A percentile compares a stretch with the other conserved stretches of the same genome.
These are phyloP conservation scores for Caenorhabditis sinica DNA, from an alignment of 2,888 invertebrate species.

Conservation along the genomic window DNA sequence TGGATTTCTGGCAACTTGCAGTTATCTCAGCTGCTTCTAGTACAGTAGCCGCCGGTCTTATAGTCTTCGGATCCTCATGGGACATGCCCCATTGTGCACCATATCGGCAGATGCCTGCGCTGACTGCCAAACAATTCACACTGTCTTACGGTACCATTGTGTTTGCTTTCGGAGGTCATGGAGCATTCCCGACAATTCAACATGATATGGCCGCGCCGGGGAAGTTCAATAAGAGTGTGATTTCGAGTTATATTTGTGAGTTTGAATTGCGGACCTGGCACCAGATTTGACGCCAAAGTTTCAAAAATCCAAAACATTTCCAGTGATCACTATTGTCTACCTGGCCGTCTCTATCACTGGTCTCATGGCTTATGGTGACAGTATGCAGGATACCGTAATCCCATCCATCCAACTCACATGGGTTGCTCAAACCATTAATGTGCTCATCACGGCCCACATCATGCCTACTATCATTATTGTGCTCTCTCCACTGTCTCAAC, in stretches of 20 bases:
- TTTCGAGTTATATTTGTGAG: constrained; percentile 68
- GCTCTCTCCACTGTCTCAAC: constrained; percentile 71
- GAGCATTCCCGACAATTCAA: constrained; percentile 91
- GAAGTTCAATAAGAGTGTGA: constrained; percentile 69
- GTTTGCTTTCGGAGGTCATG: constrained; percentile 86
- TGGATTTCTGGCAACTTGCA: constrained; percentile 72
- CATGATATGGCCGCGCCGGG: constrained; percentile 90
- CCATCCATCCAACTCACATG: constrained; percentile 72
- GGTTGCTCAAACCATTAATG: constrained; percentile 71
- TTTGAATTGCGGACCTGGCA: too few species aligned
- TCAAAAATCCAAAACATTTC: constrained; percentile 11
- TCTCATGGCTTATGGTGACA: constrained; percentile 71
- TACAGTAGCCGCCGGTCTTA: constrained; percentile 59
- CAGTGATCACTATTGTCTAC: constrained; percentile 72
- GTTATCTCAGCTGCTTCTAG: constrained; percentile 62
- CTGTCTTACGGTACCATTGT: constrained; percentile 87
- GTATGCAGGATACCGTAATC: constrained; percentile 70
- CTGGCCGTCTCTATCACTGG: constrained; percentile 69
- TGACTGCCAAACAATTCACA: constrained; percentile 88
- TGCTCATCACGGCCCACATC: constrained; percentile 73
- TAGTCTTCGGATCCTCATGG: constrained; percentile 52
- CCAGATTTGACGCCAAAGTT: neutral
- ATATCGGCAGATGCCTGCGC: constrained; percentile 81
- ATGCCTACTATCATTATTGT: constrained; percentile 71
- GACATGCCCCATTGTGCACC: constrained; percentile 60